A percentile compares a stretch with the other conserved stretches of the same genome.
phyloP scores from a whole-genome alignment of 2,888 invertebrate species.

The Blera fallax region DNA sequence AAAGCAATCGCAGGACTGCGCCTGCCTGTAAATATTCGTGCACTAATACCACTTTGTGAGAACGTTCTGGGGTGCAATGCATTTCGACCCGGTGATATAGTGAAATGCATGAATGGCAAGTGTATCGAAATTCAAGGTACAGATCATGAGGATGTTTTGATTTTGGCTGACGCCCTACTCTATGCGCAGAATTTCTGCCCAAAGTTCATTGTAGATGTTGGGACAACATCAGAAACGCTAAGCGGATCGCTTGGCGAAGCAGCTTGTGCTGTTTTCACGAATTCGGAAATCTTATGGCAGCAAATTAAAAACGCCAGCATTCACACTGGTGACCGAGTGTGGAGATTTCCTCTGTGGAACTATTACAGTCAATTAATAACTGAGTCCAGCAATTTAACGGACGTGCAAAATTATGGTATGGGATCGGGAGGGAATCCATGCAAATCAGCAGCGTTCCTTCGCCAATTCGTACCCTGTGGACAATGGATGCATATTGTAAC shows the following conservation, averaged over 20 bases:
- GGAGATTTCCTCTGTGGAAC: slow-evolving; percentile 91
- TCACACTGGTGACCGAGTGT: slow-evolving; percentile 89
- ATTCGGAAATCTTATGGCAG: slow-evolving; percentile 87
- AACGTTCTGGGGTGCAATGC: slow-evolving; percentile 90
- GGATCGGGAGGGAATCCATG: slow-evolving; percentile 85
- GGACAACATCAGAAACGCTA: slow-evolving; percentile 88
- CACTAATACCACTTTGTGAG: slow-evolving; percentile 89
- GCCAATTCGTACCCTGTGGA: slow-evolving; percentile 87
- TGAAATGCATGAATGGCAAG: slow-evolving; percentile 88
- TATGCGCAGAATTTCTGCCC: slow-evolving; percentile 90
- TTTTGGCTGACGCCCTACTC: slow-evolving; percentile 89
- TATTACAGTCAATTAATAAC: slow-evolving; percentile 85
- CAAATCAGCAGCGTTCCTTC: slow-evolving; percentile 90
- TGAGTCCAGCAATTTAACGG: slow-evolving; percentile 77
- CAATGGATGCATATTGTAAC: slow-evolving; percentile 89
- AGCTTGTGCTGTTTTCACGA: slow-evolving; percentile 88
- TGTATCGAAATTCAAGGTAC: slow-evolving; percentile 88
- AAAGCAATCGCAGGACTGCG: slow-evolving; percentile 87
- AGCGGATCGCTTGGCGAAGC: slow-evolving; percentile 85
- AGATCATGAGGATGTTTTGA: slow-evolving; percentile 89
- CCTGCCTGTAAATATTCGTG: slow-evolving; percentile 87
- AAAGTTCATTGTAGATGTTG: slow-evolving; percentile 87
- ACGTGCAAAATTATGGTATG: slow-evolving; percentile 83
- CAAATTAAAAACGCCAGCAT: slow-evolving; percentile 86
- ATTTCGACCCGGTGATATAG: slow-evolving; percentile 90